Evolutionary conservation across 2,113 vertebrate species (phyloP).

Genomic region (Menura novaehollandiae): DNA sequence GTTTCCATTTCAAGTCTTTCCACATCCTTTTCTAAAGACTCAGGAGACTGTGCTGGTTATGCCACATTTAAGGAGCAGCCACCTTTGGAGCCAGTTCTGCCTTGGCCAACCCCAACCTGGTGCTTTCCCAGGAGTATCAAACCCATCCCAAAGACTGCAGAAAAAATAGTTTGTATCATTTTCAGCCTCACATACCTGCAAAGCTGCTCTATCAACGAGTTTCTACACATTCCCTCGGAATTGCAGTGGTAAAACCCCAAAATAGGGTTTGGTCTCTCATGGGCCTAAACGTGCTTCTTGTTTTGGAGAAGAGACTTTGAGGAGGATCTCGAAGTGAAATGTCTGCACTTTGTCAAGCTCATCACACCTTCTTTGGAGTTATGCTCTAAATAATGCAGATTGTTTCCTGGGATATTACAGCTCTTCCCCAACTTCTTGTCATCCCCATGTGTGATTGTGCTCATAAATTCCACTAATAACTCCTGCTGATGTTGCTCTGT

Average conservation of each 20-base stretch:
- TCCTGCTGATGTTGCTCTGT: neutral
- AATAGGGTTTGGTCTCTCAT: neutral
- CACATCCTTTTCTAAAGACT: neutral
- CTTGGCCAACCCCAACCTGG: neutral
- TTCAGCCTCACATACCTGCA: neutral
- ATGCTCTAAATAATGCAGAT: conserved; percentile 32
- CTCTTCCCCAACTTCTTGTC: neutral
- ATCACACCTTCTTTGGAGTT: neutral
- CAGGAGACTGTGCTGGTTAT: too few relatives aligned
- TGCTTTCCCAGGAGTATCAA: neutral
- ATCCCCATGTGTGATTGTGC: neutral
- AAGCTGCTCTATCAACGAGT: neutral
- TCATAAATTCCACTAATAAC: neutral
- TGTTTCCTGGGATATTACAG: conserved; percentile 27
- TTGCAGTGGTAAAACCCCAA: neutral
- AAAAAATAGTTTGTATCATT: neutral
- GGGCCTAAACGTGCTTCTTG: neutral
- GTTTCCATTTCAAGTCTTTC: neutral
- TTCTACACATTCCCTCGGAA: neutral
- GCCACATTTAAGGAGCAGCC: neutral
- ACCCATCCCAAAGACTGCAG: neutral
- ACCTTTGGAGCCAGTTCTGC: too few relatives aligned
- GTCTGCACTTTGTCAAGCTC: conserved; percentile 16
- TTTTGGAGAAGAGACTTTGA: neutral
- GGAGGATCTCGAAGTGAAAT: neutral